Conservation (phyloP, 2,888 invertebrate species). For the Lycaena phlaeas region DNA sequence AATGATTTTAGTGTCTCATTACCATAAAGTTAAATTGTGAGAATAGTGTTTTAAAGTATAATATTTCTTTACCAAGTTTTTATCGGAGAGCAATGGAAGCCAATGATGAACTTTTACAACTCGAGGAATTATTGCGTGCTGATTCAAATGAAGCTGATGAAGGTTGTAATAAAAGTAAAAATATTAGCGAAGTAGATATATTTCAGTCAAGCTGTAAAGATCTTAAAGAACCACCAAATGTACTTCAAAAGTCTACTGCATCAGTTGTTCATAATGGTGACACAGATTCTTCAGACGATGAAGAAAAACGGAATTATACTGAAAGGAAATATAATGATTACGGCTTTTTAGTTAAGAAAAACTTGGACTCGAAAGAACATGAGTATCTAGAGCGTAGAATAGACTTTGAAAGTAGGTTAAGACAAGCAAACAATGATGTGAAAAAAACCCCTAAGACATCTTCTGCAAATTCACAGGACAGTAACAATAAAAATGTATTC, state of each 20-base stretch:
- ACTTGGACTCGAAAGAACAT: conserved; percentile 59
- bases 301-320: conserved; percentile 82
- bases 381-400: conserved; percentile 42
- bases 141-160: conserved; percentile 33
- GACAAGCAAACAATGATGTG: conserved; percentile 49
- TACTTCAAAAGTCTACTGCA: conserved; percentile 11
- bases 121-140: conserved; percentile 57
- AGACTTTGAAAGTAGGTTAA: conserved; percentile 54
- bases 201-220: conserved; percentile 29
- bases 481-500: conserved; percentile 31
- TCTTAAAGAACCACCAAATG: conserved; percentile 12
- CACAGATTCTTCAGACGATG: conserved; percentile 87
- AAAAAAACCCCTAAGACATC: conserved; percentile 38
- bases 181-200: conserved; percentile 45
- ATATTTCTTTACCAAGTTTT: no score
- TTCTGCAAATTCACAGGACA: conserved; percentile 24
- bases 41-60: no score
- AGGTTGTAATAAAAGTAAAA: conserved; percentile 7
- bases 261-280: conserved; percentile 72
- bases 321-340: conserved; percentile 81
- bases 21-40: no score
- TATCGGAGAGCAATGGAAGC: conserved; percentile 28
- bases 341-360: conserved; percentile 78
- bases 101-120: conserved; percentile 50
- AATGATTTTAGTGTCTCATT: no score